phyloP scores from a whole-genome alignment of 1,140 invertebrate species.

The Chlorops oryzae region DNA sequence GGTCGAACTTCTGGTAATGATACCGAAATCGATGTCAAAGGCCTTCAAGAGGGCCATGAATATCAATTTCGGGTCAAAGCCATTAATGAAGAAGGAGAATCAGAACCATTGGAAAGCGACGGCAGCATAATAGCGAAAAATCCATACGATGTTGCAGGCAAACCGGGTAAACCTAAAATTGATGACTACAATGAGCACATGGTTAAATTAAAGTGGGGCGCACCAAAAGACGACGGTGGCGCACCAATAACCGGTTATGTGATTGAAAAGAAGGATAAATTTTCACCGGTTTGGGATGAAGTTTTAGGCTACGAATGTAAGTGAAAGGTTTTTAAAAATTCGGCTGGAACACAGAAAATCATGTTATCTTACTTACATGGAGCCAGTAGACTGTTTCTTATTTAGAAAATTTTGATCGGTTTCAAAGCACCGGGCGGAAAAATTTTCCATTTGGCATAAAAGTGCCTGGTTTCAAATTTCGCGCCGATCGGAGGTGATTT shows the following conservation, averaged over 20 bases:
- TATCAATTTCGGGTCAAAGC: conserved; percentile 97
- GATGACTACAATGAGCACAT: conserved; percentile 90
- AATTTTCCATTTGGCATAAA: too few relatives aligned
- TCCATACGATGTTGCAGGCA: conserved; percentile 69
- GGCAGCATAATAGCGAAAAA: conserved; percentile 55
- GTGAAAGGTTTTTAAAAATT: too few relatives aligned
- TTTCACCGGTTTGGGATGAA: conserved; percentile 81
- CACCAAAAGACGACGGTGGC: conserved; percentile 84
- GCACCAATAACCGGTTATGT: conserved; percentile 93
- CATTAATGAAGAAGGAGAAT: conserved; percentile 97
- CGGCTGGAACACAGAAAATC: too few relatives aligned
- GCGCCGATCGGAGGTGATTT: too few relatives aligned
- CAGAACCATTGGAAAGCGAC: conserved; percentile 86
- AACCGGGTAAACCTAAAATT: conserved; percentile 82
- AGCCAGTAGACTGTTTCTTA: neutral
- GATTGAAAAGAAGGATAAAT: conserved; percentile 95
- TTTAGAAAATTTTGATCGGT: too few relatives aligned
- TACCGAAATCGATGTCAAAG: conserved; percentile 85
- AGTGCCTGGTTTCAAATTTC: too few relatives aligned
- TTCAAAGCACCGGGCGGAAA: too few relatives aligned
- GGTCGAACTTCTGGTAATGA: conserved; percentile 68
- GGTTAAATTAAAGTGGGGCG: conserved; percentile 89
- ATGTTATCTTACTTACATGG: too few relatives aligned
- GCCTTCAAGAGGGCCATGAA: conserved; percentile 86
- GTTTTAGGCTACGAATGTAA: conserved; percentile 69